Evolutionary conservation across 1,140 invertebrate genomes (phyloP).

Genomic region (Drosophila bocqueti): DNA sequence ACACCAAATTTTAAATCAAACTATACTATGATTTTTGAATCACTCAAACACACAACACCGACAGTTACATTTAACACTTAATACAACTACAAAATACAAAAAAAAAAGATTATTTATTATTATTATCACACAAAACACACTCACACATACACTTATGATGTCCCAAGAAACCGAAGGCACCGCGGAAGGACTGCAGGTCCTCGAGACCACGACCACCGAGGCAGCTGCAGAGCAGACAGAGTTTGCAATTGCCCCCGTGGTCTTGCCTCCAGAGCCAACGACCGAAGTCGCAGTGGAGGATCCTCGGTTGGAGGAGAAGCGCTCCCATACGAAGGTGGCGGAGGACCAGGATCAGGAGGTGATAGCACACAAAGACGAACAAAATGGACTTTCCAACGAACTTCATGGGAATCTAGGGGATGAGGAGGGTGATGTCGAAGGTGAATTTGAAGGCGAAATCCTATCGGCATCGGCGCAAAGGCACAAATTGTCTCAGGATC

Average conservation of each 20-base stretch:
- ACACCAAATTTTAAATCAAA: not conserved
- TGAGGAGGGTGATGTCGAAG: not conserved
- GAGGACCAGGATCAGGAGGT: not conserved
- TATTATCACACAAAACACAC: not conserved
- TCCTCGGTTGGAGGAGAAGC: not conserved
- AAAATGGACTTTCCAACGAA: not conserved
- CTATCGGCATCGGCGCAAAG: not conserved
- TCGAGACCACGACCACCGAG: not conserved
- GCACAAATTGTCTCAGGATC: not conserved
- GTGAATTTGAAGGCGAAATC: not conserved
- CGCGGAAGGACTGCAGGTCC: not conserved
- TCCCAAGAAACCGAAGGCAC: not conserved
- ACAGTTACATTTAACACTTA: conserved; percentile 1
- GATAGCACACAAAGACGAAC: not conserved
- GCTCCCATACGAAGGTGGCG: not conserved
- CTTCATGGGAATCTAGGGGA: not conserved
- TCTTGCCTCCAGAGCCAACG: not conserved
- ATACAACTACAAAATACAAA: not conserved
- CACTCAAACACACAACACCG: not conserved
- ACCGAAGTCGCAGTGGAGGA: not conserved
- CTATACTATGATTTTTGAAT: not conserved
- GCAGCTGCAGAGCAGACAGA: not conserved
- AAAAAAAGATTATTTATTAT: conserved; percentile 7
- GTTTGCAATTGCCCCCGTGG: not conserved
- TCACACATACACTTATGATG: conserved; percentile 6